Conservation (phyloP, 2,888 invertebrate species). For the Sarcophaga rosellei region DNA sequence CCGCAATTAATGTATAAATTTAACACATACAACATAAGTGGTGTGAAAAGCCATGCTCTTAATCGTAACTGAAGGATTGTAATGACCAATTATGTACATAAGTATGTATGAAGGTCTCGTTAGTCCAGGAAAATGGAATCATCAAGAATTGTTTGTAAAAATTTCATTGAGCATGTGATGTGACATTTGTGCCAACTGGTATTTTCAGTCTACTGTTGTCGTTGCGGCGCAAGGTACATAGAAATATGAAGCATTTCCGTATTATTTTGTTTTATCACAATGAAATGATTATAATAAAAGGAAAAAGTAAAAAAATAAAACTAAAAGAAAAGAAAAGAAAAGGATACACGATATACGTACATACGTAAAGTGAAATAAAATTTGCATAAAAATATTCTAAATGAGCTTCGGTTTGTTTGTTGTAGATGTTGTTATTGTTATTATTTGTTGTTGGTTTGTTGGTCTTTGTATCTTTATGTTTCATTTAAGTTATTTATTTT, state of each 20-base stretch:
- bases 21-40: no score
- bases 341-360: not conserved
- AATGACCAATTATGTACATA: no score
- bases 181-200: no score
- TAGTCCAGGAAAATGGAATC: no score
- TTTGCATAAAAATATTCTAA: slow-evolving; percentile 78
- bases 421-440: not conserved
- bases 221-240: not conserved
- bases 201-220: no score
- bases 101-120: no score
- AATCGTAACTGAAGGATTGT: no score
- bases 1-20: no score
- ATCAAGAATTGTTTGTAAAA: no score
- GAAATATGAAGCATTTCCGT: slow-evolving; percentile 2
- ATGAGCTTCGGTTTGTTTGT: slow-evolving; percentile 61
- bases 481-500: slow-evolving; percentile 48
- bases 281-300: slow-evolving; percentile 69
- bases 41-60: no score
- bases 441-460: not conserved
- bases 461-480: slow-evolving; percentile 58
- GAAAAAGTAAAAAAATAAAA: no score
- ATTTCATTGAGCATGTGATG: no score
- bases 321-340: not conserved
- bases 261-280: slow-evolving; percentile 56
- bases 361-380: slow-evolving; percentile 72